These are phyloP conservation scores for Lasioglossum pauxillum DNA, from an alignment of 2,888 invertebrate genomes.

Conservation along the genomic window DNA sequence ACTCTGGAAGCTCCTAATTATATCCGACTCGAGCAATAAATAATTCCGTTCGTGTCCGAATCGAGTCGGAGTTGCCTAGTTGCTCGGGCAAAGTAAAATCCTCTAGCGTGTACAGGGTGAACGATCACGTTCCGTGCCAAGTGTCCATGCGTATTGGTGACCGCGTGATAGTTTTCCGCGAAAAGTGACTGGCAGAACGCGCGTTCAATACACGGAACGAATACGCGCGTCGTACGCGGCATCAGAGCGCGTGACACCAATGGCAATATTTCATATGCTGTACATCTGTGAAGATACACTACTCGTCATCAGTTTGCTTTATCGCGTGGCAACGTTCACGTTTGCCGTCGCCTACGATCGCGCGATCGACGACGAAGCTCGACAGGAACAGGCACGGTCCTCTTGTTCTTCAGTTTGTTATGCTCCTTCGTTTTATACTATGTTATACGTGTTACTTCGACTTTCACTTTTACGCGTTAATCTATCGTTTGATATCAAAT, in stretches of 20 bases:
- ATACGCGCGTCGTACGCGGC: constrained; percentile 22
- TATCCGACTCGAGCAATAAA: neutral
- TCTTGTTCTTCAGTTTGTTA: neutral
- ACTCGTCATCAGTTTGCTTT: constrained; percentile 46
- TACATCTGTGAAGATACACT: neutral
- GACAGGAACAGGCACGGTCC: neutral
- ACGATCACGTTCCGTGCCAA: constrained; percentile 5
- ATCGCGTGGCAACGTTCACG: constrained; percentile 51
- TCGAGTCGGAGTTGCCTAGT: neutral
- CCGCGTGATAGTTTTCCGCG: neutral
- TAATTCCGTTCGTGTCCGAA: constrained; percentile 6
- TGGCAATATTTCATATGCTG: neutral
- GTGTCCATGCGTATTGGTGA: neutral
- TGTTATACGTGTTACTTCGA: neutral
- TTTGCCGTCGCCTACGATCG: constrained; percentile 39
- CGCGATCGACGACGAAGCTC: constrained; percentile 48
- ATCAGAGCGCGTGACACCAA: neutral
- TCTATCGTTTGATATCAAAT: neutral
- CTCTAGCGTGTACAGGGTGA: neutral
- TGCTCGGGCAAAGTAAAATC: neutral
- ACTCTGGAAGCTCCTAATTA: neutral
- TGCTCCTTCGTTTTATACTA: neutral
- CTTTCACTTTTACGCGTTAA: neutral
- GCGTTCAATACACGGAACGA: constrained; percentile 12
- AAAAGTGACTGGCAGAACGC: neutral